These are phyloP conservation scores for Python bivittatus DNA, from an alignment of 2,113 vertebrate species.

Conservation along the genomic window DNA sequence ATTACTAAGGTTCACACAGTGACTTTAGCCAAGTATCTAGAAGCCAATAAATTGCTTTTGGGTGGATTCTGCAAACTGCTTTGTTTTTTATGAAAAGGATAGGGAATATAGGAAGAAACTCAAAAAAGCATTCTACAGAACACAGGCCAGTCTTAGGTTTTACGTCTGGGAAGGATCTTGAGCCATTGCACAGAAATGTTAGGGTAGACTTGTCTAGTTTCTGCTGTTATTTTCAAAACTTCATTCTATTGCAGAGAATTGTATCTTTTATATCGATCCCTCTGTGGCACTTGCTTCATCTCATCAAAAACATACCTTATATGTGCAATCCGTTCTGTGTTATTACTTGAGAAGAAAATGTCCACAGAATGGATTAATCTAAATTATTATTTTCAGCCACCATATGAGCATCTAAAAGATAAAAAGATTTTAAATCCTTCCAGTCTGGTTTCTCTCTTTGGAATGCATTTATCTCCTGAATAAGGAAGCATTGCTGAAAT, in stretches of 20 bases:
- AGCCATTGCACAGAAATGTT: neutral
- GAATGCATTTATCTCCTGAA: neutral
- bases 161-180: neutral
- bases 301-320: no score
- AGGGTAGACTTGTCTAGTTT: neutral
- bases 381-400: neutral
- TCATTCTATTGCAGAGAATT: neutral
- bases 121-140: neutral
- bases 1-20: neutral
- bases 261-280: neutral
- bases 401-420: neutral
- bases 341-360: neutral
- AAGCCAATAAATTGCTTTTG: neutral
- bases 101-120: neutral
- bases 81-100: neutral
- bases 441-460: neutral
- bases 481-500: neutral
- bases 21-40: neutral
- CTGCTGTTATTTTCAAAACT: neutral
- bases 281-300: no score
- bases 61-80: neutral
- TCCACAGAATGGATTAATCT: neutral
- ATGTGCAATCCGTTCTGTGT: neutral
- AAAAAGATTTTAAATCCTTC: neutral
- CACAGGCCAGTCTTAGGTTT: neutral